Conservation (phyloP, 1,140 invertebrate genomes). For the Paraescarpia echinospica region DNA sequence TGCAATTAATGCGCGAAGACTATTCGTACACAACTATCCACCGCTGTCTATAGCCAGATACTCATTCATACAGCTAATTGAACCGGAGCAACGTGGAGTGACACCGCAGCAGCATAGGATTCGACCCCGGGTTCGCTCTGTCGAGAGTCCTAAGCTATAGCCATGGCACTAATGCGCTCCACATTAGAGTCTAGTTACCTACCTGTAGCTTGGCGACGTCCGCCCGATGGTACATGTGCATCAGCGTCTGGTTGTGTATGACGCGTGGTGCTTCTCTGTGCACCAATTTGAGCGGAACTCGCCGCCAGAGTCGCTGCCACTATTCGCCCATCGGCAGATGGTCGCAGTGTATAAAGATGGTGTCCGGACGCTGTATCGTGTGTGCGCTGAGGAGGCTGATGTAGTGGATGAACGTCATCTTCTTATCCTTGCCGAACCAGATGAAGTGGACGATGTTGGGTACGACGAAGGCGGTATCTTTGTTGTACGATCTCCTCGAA, state of each 20-base stretch:
- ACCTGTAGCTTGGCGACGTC: neutral
- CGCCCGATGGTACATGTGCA: constrained; percentile 17
- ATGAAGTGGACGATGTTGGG: constrained; percentile 24
- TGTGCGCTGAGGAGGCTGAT: constrained; percentile 16
- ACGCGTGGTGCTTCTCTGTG: neutral
- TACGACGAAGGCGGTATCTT: neutral
- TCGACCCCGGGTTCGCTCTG: too few species aligned
- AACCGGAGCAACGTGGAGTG: too few species aligned
- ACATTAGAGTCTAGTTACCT: too few species aligned
- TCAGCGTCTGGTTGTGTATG: neutral
- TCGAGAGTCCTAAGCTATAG: too few species aligned
- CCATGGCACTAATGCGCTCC: too few species aligned
- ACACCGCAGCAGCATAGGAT: too few species aligned
- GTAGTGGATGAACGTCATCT: constrained; percentile 14
- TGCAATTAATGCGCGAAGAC: too few species aligned
- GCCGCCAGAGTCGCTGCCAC: constrained; percentile 8
- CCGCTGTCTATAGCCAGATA: too few species aligned
- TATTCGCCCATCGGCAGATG: constrained; percentile 7
- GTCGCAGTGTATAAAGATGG: constrained; percentile 20
- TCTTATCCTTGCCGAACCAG: neutral
- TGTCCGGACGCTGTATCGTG: neutral
- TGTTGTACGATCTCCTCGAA: neutral
- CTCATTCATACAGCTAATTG: too few species aligned
- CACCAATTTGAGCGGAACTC: neutral
- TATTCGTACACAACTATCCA: too few species aligned